A percentile compares a stretch with the other conserved stretches of the same genome.
phyloP scores from a whole-genome alignment of 64 coral and sea anemone species.

The Dendronephthya gigantea region DNA sequence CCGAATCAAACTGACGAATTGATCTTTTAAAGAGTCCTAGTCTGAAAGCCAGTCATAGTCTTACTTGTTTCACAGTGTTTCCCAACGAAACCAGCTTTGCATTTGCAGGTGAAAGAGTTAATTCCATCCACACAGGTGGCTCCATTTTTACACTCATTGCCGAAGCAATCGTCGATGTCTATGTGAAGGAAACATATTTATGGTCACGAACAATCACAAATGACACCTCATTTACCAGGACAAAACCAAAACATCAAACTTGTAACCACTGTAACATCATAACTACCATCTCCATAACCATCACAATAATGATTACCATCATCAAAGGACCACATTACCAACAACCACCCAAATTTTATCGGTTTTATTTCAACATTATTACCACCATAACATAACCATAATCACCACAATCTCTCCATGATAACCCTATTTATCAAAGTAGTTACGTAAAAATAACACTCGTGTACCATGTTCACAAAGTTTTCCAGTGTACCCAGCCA shows the following conservation, averaged over 20 bases:
- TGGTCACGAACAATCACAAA: too few relatives aligned
- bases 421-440: too few relatives aligned
- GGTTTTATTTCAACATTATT: too few relatives aligned
- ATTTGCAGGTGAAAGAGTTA: slow-evolving; percentile 16
- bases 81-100: slow-evolving; percentile 25
- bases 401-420: too few relatives aligned
- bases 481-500: slow-evolving; percentile 20
- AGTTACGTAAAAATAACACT: background rate
- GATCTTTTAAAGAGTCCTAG: background rate
- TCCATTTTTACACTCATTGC: slow-evolving; percentile 26
- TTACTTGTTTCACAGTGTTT: slow-evolving; percentile 34
- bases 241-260: too few relatives aligned
- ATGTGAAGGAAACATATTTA: background rate
- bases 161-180: slow-evolving; percentile 33
- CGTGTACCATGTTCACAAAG: slow-evolving; percentile 44
- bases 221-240: too few relatives aligned
- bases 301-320: too few relatives aligned
- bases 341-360: too few relatives aligned
- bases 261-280: too few relatives aligned
- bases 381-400: too few relatives aligned
- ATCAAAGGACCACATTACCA: too few relatives aligned
- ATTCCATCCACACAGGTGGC: slow-evolving; percentile 6
- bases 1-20: background rate
- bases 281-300: too few relatives aligned
- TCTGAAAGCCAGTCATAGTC: background rate